Evolutionary conservation across 2,888 invertebrate species (phyloP).

Genomic region (Diarsia mendica): DNA sequence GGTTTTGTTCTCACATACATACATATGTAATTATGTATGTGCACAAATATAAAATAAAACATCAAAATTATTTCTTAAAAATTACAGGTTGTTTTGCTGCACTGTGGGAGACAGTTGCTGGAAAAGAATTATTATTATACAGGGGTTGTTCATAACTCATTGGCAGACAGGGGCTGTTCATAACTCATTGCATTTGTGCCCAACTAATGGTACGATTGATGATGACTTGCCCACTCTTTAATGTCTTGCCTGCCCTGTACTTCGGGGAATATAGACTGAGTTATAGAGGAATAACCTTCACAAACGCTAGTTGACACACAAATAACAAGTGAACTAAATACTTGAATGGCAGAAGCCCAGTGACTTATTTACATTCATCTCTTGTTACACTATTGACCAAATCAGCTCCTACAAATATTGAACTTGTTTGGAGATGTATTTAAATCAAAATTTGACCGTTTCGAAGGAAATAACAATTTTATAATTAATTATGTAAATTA

Average conservation of each 20-base stretch:
- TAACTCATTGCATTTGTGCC: background rate
- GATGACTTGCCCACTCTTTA: background rate
- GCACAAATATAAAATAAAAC: background rate
- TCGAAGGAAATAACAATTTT: background rate
- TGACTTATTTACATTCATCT: background rate
- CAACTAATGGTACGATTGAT: background rate
- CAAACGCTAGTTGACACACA: background rate
- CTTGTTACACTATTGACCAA: background rate
- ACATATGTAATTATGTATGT: background rate
- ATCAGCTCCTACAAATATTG: background rate
- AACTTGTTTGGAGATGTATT: background rate
- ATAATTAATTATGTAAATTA: conserved; percentile 17
- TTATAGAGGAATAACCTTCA: background rate
- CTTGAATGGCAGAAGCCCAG: background rate
- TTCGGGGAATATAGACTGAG: background rate
- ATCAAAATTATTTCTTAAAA: too few relatives aligned
- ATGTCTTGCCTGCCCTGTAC: background rate
- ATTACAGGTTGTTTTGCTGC: background rate
- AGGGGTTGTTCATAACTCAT: background rate
- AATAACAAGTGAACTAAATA: background rate
- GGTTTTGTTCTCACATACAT: background rate
- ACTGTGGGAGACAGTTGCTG: background rate
- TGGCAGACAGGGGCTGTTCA: background rate
- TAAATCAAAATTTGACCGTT: conserved; percentile 2
- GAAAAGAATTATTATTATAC: background rate